Conservation (phyloP, 1,140 invertebrate genomes). For the Gryllus bimaculatus region DNA sequence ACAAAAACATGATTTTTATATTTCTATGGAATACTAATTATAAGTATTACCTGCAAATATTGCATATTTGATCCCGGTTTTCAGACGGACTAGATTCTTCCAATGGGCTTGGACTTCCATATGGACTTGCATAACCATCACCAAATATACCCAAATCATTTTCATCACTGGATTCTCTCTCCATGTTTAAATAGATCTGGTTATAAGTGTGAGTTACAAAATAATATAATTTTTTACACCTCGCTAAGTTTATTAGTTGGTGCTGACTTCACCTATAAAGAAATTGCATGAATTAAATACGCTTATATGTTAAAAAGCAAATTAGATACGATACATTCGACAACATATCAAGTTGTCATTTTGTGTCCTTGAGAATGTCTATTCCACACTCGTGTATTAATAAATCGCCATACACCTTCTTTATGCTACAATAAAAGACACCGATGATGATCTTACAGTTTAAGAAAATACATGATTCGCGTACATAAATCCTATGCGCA, state of each 20-base stretch:
- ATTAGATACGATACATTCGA: neutral
- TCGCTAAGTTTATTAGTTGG: neutral
- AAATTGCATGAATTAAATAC: neutral
- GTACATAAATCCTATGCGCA: neutral
- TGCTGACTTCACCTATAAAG: conserved; percentile 12
- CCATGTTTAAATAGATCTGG: neutral
- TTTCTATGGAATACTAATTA: too few species aligned
- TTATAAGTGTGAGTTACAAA: conserved; percentile 7
- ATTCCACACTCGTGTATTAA: neutral
- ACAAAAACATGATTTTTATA: too few species aligned
- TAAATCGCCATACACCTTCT: neutral
- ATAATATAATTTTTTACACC: neutral
- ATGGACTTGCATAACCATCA: conserved; percentile 29
- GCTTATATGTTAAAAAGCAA: neutral
- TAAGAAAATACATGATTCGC: neutral
- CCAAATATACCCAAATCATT: conserved; percentile 27
- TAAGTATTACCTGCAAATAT: conserved; percentile 23
- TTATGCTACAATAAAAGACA: too few species aligned
- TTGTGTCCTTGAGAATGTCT: conserved; percentile 15
- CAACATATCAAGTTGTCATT: conserved; percentile 11
- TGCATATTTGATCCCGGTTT: conserved; percentile 24
- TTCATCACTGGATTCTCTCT: conserved; percentile 20
- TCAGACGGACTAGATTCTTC: conserved; percentile 29
- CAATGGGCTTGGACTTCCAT: conserved; percentile 29
- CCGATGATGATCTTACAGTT: neutral